Evolutionary conservation across 53 echinoderm and acorn worm genomes (phyloP), one percentile per base, ranked within the genome.

Genomic region (Patiria pectinifera): DNA sequence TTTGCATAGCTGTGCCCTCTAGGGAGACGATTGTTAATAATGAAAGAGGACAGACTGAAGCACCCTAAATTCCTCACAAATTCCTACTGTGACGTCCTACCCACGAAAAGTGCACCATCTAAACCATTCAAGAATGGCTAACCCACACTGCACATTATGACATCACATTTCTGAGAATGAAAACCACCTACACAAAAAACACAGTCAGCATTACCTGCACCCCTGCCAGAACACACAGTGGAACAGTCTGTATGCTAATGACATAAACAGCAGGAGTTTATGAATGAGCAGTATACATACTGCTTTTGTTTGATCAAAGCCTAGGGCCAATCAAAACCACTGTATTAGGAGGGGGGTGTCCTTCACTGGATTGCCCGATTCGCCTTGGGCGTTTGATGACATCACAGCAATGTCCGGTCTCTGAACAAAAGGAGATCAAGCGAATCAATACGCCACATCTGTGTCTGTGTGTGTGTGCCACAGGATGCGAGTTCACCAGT

Each of bases 211-310:
- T 18, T 46, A n/a, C 47, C 80, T 45, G 77, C 82, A 82, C 82
- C 82, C 82, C 82, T 21, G 47, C 19, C 59, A 16, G 19, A 8
- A 15, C 22, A n/a, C 2, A 45, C 86, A 74, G 35, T 87, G 87
- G 87, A 87, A 76, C 76, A 59, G n/a, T 76, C 87, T 16, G 18
- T 24, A 45, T 71, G 77, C 3, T 77, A 71, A 76, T 75, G 24
- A 87, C 71, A 59, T 59, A 71, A 87, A 77, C 87, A 87, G 86
- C 49, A 72, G 71, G 86, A 71, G 53, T 86, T 86, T 86, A 72
- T 86, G 86, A 86, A 86, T 86, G 86, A 74, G 35, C 25, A 76
- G 9, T 1, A 4, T 10, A 21, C 76, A 15, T 4, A 76, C 24
- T 24, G 76, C 76, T 76, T 76, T 76, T 76, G 76, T 76, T 24